Base-by-base conservation (phyloP, 2,113 vertebrate genomes). In the Melanerpes aurifrons region DNA sequence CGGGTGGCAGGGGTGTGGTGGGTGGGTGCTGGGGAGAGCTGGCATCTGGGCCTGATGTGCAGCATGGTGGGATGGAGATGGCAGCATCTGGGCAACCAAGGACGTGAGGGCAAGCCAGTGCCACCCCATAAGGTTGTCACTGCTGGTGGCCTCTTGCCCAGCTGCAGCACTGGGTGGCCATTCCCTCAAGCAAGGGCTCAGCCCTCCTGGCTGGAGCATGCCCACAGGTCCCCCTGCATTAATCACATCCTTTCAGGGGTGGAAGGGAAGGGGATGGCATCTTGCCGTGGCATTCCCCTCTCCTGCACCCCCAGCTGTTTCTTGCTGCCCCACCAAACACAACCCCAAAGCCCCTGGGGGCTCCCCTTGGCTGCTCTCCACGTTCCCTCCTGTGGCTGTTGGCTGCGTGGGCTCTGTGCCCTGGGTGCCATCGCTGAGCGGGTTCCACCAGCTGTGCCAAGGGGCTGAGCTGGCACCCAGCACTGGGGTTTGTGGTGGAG, bases 1-100 rank as follows among this genome's bases (percentile, higher is more conserved):
- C 7, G 0, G 25, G 8, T 0, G 3, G 50, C 4, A 0, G 57
- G 28, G 6, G 1, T 3, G n/a, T 1, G 2, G 6, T 0, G 26
- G 29, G 31, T 11, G 63, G 25, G 54, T 21, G 89, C 45, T 1
- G 7, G 8, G 50, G n/a, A 10, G 28, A 45, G 35, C 43, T 1
- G 45, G 37, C 28, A 19, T 32, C 31, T 14, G 9, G 16, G 28
- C 59, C 75, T 2, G 6, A 5, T 2, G 12, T 4, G 21, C 21
- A 29, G 29, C 4, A 3, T 6, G 11, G 29, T 5, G 13, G 66
- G 26, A 21, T 7, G n/a, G 56, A 17, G 45, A 11, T 3, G 12
- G 31, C 48, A 29, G 69, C 1, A 3, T n/a, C 1, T 4, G 40
- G 47, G 56, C 72, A 53, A 29, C 15, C 37, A 20, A 43, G 45